Conservation (phyloP, 2,888 invertebrate genomes). For the Noctua janthe region DNA sequence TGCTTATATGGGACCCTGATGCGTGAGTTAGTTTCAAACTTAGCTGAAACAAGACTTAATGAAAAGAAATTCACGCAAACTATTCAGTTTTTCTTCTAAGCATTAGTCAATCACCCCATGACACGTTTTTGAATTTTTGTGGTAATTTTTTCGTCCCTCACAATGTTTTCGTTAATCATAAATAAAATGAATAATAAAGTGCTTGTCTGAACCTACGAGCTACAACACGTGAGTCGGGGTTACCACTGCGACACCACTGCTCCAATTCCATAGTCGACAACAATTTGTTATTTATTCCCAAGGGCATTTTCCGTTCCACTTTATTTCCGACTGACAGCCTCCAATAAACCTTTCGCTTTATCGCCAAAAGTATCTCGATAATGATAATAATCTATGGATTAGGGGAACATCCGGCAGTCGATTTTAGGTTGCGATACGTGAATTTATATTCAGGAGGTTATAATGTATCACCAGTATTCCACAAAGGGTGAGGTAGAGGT, state of each 20-base stretch:
- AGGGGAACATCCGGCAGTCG: background rate
- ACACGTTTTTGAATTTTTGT: background rate
- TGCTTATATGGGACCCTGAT: background rate
- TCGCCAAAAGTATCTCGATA: conserved; percentile 11
- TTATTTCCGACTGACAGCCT: conserved; percentile 4
- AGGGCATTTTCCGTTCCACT: background rate
- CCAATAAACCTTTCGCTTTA: conserved; percentile 29
- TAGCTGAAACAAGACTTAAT: background rate
- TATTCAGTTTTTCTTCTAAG: background rate
- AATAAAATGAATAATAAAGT: background rate
- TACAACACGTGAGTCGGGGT: background rate
- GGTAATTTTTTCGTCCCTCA: background rate
- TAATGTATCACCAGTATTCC: no score
- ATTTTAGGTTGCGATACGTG: background rate
- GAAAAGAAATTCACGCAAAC: background rate
- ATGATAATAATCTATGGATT: conserved; percentile 24
- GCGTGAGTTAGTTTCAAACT: background rate
- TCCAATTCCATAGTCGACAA: background rate
- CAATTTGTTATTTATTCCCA: background rate
- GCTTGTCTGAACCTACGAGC: background rate
- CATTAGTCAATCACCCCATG: background rate
- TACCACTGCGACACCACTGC: background rate
- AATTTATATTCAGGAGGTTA: background rate
- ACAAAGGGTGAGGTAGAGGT: no score
- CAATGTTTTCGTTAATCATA: background rate